A percentile compares a stretch with the other conserved stretches of the same genome.
Conservation (phyloP, 1,140 invertebrate species). For the Meloidogyne exigua region DNA sequence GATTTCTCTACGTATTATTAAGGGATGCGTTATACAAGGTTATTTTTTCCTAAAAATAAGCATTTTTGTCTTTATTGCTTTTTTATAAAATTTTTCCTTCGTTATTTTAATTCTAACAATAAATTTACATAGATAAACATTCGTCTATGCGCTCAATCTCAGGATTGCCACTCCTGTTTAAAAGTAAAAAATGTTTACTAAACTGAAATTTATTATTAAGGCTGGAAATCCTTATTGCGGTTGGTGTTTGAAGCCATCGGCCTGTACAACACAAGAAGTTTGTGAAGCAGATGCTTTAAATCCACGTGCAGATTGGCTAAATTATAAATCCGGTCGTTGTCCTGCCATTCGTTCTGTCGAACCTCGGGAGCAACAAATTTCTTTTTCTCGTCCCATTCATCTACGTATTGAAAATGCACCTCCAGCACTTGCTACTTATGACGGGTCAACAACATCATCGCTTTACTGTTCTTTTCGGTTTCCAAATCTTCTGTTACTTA, state of each 20-base stretch:
- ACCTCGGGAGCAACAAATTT: conserved; percentile 60
- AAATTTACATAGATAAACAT: conserved; percentile 41
- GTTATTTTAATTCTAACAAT: too few relatives aligned
- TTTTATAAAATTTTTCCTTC: too few relatives aligned
- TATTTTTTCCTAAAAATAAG: conserved; percentile 9
- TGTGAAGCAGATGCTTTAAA: conserved; percentile 38
- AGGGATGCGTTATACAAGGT: conserved; percentile 48
- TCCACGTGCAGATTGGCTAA: conserved; percentile 54
- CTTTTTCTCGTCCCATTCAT: conserved; percentile 49
- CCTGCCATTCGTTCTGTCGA: conserved; percentile 57
- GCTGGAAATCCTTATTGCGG: conserved; percentile 60
- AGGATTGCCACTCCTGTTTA: conserved; percentile 52
- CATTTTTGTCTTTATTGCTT: background rate
- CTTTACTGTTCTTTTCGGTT: conserved; percentile 44
- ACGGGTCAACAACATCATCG: background rate
- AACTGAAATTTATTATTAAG: too few relatives aligned
- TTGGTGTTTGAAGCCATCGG: conserved; percentile 51
- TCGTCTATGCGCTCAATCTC: conserved; percentile 42
- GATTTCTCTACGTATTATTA: conserved; percentile 43
- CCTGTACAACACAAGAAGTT: conserved; percentile 38
- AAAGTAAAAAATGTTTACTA: background rate
- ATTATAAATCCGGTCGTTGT: conserved; percentile 58
- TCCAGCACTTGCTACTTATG: conserved; percentile 29
- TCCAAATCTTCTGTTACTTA: conserved; percentile 45
- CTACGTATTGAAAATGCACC: conserved; percentile 57